Conservation (phyloP, 2,888 invertebrate species). For the Ophion ellenae region DNA sequence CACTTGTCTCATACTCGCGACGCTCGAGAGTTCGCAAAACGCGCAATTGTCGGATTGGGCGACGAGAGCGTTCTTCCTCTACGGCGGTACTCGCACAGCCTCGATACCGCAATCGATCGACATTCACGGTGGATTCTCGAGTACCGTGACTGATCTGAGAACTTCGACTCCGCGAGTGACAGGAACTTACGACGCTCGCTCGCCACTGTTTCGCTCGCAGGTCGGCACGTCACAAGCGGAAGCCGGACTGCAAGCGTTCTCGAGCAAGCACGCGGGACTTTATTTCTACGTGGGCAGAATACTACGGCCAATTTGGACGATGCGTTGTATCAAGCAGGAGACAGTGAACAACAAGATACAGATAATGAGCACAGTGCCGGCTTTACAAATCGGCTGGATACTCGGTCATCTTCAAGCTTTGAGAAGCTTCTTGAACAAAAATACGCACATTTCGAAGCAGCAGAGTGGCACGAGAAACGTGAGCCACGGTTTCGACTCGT, state of each 20-base stretch:
- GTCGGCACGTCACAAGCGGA: constrained; percentile 74
- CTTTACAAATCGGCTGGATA: constrained; percentile 85
- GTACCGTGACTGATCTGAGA: constrained; percentile 74
- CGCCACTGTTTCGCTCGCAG: constrained; percentile 69
- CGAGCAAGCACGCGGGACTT: constrained; percentile 96
- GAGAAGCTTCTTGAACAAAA: constrained; percentile 89
- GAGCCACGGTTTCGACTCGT: constrained; percentile 78
- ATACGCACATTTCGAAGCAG: constrained; percentile 85
- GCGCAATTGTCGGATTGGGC: constrained; percentile 93
- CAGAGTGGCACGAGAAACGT: constrained; percentile 73
- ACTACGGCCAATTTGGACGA: constrained; percentile 94
- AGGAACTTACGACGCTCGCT: constrained; percentile 71
- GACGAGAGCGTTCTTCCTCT: constrained; percentile 95
- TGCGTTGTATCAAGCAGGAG: constrained; percentile 88
- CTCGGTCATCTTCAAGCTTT: constrained; percentile 91
- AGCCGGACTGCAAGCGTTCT: constrained; percentile 84
- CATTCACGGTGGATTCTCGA: constrained; percentile 72
- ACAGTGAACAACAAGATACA: constrained; percentile 75
- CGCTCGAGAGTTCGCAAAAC: constrained; percentile 87
- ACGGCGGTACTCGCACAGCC: constrained; percentile 89
- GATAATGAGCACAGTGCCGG: constrained; percentile 78
- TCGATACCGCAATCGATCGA: constrained; percentile 71
- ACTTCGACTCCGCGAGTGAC: constrained; percentile 79
- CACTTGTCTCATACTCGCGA: constrained; percentile 93
- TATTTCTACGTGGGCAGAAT: constrained; percentile 96